A percentile compares a stretch with the other conserved stretches of the same genome.
phyloP scores from a whole-genome alignment of 2,888 invertebrate species.

The Ferdinandea cuprea region DNA sequence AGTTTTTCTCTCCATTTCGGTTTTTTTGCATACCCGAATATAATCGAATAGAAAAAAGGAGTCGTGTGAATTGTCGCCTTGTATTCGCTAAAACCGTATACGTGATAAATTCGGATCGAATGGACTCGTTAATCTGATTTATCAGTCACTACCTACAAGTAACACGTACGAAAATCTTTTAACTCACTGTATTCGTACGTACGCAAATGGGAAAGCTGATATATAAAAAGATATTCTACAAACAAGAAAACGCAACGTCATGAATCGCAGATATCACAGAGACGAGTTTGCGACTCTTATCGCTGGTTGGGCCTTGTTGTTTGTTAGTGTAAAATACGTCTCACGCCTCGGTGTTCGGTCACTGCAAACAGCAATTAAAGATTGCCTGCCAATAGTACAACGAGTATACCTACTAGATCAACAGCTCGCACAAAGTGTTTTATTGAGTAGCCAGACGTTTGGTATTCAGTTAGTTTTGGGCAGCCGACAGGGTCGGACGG shows the following conservation, averaged over 20 bases:
- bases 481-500: conserved; percentile 77
- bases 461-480: conserved; percentile 78
- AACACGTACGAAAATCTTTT: no score
- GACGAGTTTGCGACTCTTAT: conserved; percentile 9
- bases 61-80: no score
- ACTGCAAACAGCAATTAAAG: conserved; percentile 40
- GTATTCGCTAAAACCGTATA: no score
- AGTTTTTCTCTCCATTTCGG: no score
- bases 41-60: no score
- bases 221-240: neutral
- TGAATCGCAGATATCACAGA: conserved; percentile 37
- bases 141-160: no score
- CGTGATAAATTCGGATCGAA: no score
- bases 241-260: conserved; percentile 44
- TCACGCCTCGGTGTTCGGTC: conserved; percentile 16
- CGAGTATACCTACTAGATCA: conserved; percentile 18
- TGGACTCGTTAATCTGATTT: no score
- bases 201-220: no score
- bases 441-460: conserved; percentile 14
- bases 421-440: conserved; percentile 20
- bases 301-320: neutral
- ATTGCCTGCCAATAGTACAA: conserved; percentile 49
- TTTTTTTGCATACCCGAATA: no score
- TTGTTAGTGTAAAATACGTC: neutral
- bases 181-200: no score